Base-by-base conservation (phyloP, 1,140 invertebrate species). In the Leptinotarsa defecta region DNA sequence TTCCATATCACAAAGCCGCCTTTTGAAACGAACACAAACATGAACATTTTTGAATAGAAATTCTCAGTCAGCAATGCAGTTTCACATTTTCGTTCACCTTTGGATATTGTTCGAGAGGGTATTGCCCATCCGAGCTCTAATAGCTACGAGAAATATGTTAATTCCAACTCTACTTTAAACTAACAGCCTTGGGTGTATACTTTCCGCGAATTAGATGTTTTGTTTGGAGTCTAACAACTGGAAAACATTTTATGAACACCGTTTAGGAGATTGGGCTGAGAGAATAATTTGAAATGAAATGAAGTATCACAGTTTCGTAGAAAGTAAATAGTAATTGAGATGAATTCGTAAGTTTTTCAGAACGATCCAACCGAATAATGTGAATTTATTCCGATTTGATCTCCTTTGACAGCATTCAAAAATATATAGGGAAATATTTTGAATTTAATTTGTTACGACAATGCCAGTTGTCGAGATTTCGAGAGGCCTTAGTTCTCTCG, bases 161-260 rank as follows among this genome's bases (percentile, higher is more conserved):
- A 68, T 68, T 68, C 65, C 43, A 68, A 68, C 19, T 34, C 65
- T 24, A 43, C 22, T 27, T 24, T 68, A 19, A n/a, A 27, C 15
- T 68, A 68, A 68, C 22, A 68, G 65, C 65, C 65, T 13, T 68
- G 65, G 22, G 65, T 27, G 65, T 68, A 27, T 68, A 27, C 65
- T 27, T 34, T 34, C 64, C 65, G 27, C 65, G 20, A 27, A 27
- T 24, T 68, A 27, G 24, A n/a, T 68, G 24, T 19, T 68, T 68
- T 68, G 65, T 43, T 24, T n/a, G 52, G 52, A 8, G 15, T 57
- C 65, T 22, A 68, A 68, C 65, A 57, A 8, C 52, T 57, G 65
- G 65, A 24, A 43, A 68, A n/a, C 65, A 68, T 68, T 68, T 68
- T 68, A 68, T 68, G 43, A 17, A n/a, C 24, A 24, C 15, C 27